These are phyloP conservation scores for Lagocephalus sceleratus DNA, from an alignment of 2,797 vertebrate genomes.

Conservation along the genomic window DNA sequence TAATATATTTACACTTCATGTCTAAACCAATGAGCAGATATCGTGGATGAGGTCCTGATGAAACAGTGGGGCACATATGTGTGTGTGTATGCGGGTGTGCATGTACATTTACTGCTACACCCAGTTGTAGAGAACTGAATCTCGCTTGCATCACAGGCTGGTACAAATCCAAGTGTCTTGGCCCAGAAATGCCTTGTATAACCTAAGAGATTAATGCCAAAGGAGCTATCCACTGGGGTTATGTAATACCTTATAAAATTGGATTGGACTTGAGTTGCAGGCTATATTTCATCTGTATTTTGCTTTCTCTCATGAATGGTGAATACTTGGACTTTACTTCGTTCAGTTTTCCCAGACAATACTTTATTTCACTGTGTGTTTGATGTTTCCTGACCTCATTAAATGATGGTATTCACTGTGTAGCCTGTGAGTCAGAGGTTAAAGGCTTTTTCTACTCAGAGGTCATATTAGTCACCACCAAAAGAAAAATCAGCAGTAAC, in stretches of 20 bases:
- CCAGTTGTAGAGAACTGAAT: slow-evolving; percentile 24
- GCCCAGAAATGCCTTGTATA: slow-evolving; percentile 42
- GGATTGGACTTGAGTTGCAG: slow-evolving; percentile 32
- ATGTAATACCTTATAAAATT: slow-evolving; percentile 31
- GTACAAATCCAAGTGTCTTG: slow-evolving; percentile 32
- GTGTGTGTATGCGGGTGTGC: not conserved
- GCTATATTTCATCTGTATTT: slow-evolving; percentile 20
- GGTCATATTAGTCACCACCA: not conserved
- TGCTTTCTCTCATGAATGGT: not conserved
- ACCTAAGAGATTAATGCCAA: slow-evolving; percentile 51
- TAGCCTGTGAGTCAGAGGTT: not conserved
- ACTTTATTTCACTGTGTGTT: slow-evolving; percentile 1
- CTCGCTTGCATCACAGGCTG: slow-evolving; percentile 48
- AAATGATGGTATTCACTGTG: slow-evolving; percentile 1
- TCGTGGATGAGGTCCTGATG: no score
- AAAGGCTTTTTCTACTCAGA: not conserved
- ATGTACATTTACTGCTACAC: not conserved
- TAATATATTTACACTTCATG: no score
- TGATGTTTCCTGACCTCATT: slow-evolving; percentile 11
- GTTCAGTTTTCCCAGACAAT: not conserved
- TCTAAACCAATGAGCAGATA: no score
- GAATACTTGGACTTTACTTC: not conserved
- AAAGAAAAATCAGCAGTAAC: no score
- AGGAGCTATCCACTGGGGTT: slow-evolving; percentile 39
- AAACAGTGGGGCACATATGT: not conserved